Base-by-base conservation (phyloP, 2,797 vertebrate genomes). In the Sebastes hubbsi region DNA sequence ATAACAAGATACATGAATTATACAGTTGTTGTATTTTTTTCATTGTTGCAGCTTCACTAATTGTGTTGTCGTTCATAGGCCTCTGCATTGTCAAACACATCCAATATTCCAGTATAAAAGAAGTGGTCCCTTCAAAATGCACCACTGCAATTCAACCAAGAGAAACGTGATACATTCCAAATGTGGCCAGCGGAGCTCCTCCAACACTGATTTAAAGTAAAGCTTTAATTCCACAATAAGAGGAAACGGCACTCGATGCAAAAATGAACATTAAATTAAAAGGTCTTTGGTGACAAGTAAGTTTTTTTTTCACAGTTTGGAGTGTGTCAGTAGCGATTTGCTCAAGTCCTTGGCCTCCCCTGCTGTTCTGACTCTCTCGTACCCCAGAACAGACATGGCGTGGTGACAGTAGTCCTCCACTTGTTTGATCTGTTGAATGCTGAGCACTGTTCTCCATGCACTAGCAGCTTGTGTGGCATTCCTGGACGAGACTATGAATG, bases 361-460 rank as follows among this genome's bases (percentile, higher is more conserved):
- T 0, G 97, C 97, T 80, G 97, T 98, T 89, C 93, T 92, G 5
- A 97, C 97, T 52, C 96, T 93, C 65, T 98, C 96, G 2, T 99
- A 99, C 60, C 98, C 98, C 78, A 99, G 94, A 86, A 99, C 91
- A 0, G 97, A 95, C 99, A 99, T 99, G 83, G 97, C 90, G 73
- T 98, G 97, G 77, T 97, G 97, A 90, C 99, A 99, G 89, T 99
- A 99, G 93, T 99, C 99, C 93, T 99, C 98, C n/a, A 99, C 97
- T 90, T 99, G 98, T 94, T 97, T 98, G 90, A 99, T 98, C 96
- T 99, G 98, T 87, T 97, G 97, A 86, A 97, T 99, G 92, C 97
- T 98, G 60, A 99, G 96, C 8, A 98, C 97, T 82, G 97, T 98
- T 92, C 98, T 96, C 99, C 98, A 99, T 1, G 98, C 99, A 3